Base-by-base conservation (phyloP, 2,888 invertebrate species). In the Rotaria macrura region DNA sequence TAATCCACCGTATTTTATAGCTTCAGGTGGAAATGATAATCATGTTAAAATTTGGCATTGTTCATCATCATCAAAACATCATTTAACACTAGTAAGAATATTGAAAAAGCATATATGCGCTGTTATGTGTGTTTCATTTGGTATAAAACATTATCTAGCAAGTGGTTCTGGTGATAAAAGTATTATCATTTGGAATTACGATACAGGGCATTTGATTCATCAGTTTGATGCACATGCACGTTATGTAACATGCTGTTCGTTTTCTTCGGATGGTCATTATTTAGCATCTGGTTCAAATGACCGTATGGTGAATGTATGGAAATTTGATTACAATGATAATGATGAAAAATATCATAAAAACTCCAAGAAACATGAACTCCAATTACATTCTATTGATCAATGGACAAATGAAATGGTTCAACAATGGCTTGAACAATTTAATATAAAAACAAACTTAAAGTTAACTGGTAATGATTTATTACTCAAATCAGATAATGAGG, bases 11-110 rank as follows among this genome's bases (percentile, higher is more conserved):
- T 5, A 79, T 43, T 7, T 79, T 14, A 79, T 79, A 10, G 79
- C 79, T 25, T 79, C 79, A 10, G 79, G 79, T 79, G 79, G 79
- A 25, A 79, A 79, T 43, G 79, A 79, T 79, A 79, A 79, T n/a
- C 9, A 43, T n/a, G n/a, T 79, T 14, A 79, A 79, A 79, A 25
- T 79, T 40, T 79, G 79, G 79, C 79, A 79, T 43, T 40, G 43
- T 43, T n/a, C 79, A 79, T n/a, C 79, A 23, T 40, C 74, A 43
- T 43, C 79, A 79, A 65, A 65, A 65, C 34, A 65, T 34, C 17
- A 65, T 20, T 79, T 79, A n/a, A 79, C 40, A 43, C n/a, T 25
- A 34, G 12, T 79, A 43, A 23, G 79, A 43, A 79, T 43, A 25
- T n/a, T 79, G 20, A 43, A 40, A n/a, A 40, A 43, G 14, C 79